Evolutionary conservation across 1,140 invertebrate species (phyloP).

Genomic region (Augochlora pura): DNA sequence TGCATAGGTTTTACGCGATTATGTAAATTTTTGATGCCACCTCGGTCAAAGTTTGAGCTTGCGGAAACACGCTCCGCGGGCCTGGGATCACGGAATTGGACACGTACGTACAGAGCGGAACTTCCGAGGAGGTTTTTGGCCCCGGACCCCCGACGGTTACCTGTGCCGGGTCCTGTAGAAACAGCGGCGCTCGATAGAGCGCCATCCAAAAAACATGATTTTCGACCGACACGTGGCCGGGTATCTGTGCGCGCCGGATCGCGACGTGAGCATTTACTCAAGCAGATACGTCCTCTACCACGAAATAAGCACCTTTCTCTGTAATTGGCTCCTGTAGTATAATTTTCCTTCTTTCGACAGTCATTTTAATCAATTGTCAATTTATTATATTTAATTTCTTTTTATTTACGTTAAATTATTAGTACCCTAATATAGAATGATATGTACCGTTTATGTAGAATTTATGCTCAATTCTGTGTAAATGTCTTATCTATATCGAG

Average conservation of each 20-base stretch:
- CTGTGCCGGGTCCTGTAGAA: not conserved
- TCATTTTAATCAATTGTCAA: too few species aligned
- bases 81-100: constrained; percentile 41
- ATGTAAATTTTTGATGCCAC: constrained; percentile 46
- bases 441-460: too few species aligned
- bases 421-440: too few species aligned
- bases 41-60: constrained; percentile 29
- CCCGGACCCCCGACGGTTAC: constrained; percentile 30
- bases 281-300: not conserved
- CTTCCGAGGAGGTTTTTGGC: constrained; percentile 43
- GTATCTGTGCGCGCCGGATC: not conserved
- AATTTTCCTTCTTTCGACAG: too few species aligned
- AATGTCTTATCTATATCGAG: too few species aligned
- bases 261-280: not conserved
- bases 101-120: constrained; percentile 44
- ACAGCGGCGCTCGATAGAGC: constrained; percentile 6
- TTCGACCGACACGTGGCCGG: constrained; percentile 9
- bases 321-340: too few species aligned
- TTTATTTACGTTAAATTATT: too few species aligned
- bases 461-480: too few species aligned
- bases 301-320: too few species aligned
- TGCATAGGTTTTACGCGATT: constrained; percentile 40
- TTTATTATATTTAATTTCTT: too few species aligned
- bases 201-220: constrained; percentile 37
- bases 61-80: constrained; percentile 7